Base-by-base conservation (phyloP, 2,797 vertebrate species). In the Cottoperca gobio region DNA sequence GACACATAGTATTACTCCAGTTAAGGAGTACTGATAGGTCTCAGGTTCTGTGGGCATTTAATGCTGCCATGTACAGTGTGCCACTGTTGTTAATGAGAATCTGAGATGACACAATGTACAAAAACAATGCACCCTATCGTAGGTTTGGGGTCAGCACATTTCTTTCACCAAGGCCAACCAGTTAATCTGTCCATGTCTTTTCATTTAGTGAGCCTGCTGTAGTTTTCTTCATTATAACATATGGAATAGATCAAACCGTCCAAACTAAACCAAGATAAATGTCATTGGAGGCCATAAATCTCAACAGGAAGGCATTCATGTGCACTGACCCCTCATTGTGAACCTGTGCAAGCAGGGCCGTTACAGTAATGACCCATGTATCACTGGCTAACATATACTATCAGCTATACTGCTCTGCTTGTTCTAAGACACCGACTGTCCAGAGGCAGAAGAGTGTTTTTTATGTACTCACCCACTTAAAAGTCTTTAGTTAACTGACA, bases 311-410 rank as follows among this genome's bases (percentile, higher is more conserved):
- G 12, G 50, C 46, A 14, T 57, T 69, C 31, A 24, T 78, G 55
- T 70, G 78, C 61, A 71, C 48, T 81, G 87, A 83, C 69, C 87
- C 68, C 45, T 81, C 43, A 11, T 55, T 35, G 70, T 31, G 50
- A 80, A 75, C 62, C 69, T 33, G 64, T 59, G 53, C 83, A 70
- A 49, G 46, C 52, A 14, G 58, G 11, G 53, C 75, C 76, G 60
- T 52, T 55, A 49, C 39, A 67, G 48, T 55, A 60, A 74, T 64
- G 59, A 28, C 53, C 59, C 54, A 43, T 55, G 28, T 48, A 81
- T 75, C 67, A 39, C 40, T 35, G 35, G 40, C 19, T 39, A 16
- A 63, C 37, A 57, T 26, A 68, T 37, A 28, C 61, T 39, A 17
- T 66, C 60, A 63, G 35, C 52, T 37, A 7, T 5, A 43, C 33